Base-by-base conservation (phyloP, 2,888 invertebrate species). In the Eupelmus urozonus region DNA sequence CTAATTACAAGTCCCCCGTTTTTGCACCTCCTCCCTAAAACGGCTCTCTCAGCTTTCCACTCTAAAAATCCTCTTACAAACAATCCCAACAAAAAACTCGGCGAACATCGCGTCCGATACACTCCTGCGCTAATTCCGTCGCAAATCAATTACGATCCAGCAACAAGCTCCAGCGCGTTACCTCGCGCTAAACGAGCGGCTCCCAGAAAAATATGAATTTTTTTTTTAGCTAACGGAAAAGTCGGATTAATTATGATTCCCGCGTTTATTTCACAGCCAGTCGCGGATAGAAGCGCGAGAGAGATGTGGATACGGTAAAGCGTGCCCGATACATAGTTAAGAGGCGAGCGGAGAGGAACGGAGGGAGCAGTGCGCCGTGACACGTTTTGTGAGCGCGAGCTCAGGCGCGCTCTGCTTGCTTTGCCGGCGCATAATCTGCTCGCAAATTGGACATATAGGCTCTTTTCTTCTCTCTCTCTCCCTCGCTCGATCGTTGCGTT, bases 311-410 rank as follows among this genome's bases (percentile, higher is more conserved):
- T 82, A 81, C 83, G 80, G 83, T 82, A 79, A 82, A 83, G 27
- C 76, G 81, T 82, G 63, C 82, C 69, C 81, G 81, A 83, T 83
- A 81, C 83, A 82, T 82, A 82, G 80, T 80, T 79, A 71, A 23
- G 42, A 73, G n/a, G 3, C 20, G 5, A 27, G 63, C 20, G 23
- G 27, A 11, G 60, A 45, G 34, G 20, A 23, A 40, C 18, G 49
- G 20, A 55, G n/a, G 1, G 57, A 42, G 25, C n/a, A 23, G 13
- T 13, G 42, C 18, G 55, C 51, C 62, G 40, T 55, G 51, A 70
- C 20, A 70, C 70, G 63, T 57, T 55, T 40, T 29, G 63, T 45
- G 62, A n/a, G 34, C 27, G 0, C 16, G 20, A 7, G 1, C 2
- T 3, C 1, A 42, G 1, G 45, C 20, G 49, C 29, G 70, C 77